A percentile compares a stretch with the other conserved stretches of the same genome.
These are phyloP conservation scores for Drosophila pseudotakahashii DNA, from an alignment of 2,888 invertebrate genomes.

Conservation along the genomic window DNA sequence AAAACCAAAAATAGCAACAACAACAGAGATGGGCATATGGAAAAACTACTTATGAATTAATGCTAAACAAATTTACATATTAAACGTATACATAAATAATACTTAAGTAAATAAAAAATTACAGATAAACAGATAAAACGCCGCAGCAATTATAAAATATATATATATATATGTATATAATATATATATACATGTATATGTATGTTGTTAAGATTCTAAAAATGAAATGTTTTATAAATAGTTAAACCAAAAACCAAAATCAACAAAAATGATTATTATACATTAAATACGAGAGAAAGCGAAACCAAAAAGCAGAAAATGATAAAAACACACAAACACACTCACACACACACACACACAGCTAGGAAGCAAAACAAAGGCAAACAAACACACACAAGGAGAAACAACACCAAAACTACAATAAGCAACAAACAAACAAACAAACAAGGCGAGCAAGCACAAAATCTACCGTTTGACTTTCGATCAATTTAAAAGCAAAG, in stretches of 20 bases:
- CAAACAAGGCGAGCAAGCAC: constrained; percentile 51
- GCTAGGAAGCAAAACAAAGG: constrained; percentile 42
- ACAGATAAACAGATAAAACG: constrained; percentile 44
- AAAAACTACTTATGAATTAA: constrained; percentile 49
- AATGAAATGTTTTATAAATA: constrained; percentile 82
- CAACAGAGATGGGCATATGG: constrained; percentile 45
- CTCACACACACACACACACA: constrained; percentile 43
- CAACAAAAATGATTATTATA: constrained; percentile 62
- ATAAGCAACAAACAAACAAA: constrained; percentile 28
- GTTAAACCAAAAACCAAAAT: constrained; percentile 74
- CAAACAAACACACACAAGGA: constrained; percentile 48
- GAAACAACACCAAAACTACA: constrained; percentile 40
- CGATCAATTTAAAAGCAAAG: constrained; percentile 37
- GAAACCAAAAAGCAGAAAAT: constrained; percentile 42
- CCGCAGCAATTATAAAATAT: constrained; percentile 68
- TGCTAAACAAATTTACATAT: constrained; percentile 48
- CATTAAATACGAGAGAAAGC: constrained; percentile 64
- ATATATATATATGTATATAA: constrained; percentile 48
- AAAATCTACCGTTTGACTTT: constrained; percentile 67
- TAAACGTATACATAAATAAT: constrained; percentile 40
- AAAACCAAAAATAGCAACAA: constrained; percentile 1
- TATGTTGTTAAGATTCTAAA: constrained; percentile 82
- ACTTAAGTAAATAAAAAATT: constrained; percentile 44
- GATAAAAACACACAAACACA: constrained; percentile 45
- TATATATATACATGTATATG: constrained; percentile 45